Evolutionary conservation across 2,113 vertebrate genomes (phyloP).

Genomic region (Oryctolagus cuniculus): mOryCun1.1 NC_091442.1:56771501-56772000

Average conservation of each 20-base stretch:
- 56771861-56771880: conserved; percentile 22
- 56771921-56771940: not conserved
- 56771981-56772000: not conserved
- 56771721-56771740: not conserved
- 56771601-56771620: not conserved
- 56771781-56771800: conserved; percentile 31
- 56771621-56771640: not conserved
- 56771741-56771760: not conserved
- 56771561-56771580: not conserved
- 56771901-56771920: not conserved
- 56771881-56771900: conserved; percentile 5
- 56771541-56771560: not conserved
- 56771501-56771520: not conserved
- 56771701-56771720: not conserved
- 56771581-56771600: conserved; percentile 1
- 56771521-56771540: not conserved
- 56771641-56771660: not conserved
- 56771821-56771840: conserved; percentile 56
- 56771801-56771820: conserved; percentile 12
- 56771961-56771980: conserved; percentile 33
- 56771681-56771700: not conserved
- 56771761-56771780: conserved; percentile 48
- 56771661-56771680: rapidly evolving
- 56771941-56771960: not conserved
- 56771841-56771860: conserved; percentile 25